Conservation (phyloP, 2,797 vertebrate species). For the Momotus momota region DNA sequence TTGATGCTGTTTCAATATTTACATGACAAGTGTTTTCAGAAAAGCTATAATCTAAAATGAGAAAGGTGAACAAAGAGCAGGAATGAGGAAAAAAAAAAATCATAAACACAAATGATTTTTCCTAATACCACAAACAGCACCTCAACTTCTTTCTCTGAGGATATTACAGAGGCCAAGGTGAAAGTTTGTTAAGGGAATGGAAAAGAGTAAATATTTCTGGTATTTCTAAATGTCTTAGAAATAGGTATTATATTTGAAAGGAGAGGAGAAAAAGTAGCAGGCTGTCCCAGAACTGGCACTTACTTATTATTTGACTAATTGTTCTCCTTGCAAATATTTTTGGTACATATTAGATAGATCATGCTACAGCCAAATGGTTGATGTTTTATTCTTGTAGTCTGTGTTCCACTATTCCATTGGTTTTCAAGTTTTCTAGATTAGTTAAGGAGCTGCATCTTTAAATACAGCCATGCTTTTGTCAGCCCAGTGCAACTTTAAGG, state of each 20-base stretch:
- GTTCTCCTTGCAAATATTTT: background rate
- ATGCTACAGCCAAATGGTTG: background rate
- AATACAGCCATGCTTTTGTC: background rate
- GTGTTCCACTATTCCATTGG: background rate
- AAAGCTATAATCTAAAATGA: background rate
- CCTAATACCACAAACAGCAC: background rate
- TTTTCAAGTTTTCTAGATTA: background rate
- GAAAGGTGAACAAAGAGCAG: background rate
- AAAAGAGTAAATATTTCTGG: background rate
- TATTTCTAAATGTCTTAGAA: background rate
- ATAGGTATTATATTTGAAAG: background rate
- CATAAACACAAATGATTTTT: background rate
- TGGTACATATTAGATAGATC: background rate
- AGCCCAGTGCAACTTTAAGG: background rate
- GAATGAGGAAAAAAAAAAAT: background rate
- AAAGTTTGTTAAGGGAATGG: background rate
- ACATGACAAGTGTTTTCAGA: background rate
- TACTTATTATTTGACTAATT: background rate
- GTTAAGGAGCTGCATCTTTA: background rate
- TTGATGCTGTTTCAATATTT: background rate
- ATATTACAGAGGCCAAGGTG: background rate
- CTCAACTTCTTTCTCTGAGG: background rate
- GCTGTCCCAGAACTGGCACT: background rate
- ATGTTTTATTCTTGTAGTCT: background rate
- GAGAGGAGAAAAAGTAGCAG: background rate